phyloP scores from a whole-genome alignment of 37 sponge, comb jelly and placozoan genomes.

The Amphimedon queenslandica region DNA sequence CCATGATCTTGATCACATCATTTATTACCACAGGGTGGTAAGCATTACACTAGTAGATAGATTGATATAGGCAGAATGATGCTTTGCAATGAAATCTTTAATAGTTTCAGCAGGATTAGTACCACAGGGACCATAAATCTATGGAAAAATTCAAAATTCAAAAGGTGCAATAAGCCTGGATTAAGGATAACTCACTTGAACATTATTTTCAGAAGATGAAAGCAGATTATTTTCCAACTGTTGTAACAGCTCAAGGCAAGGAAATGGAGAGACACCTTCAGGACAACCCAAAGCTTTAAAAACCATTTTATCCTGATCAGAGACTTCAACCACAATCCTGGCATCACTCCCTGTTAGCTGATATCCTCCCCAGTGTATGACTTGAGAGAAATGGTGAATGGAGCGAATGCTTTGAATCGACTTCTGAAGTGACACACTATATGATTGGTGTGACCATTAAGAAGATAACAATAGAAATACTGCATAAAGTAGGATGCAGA shows the following conservation, averaged over 20 bases:
- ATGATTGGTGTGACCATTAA: constrained; percentile 39
- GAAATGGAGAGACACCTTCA: constrained; percentile 13
- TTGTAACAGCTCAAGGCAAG: constrained; percentile 19
- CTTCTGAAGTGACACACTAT: constrained; percentile 64
- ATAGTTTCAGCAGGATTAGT: constrained; percentile 26
- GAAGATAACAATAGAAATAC: constrained; percentile 67
- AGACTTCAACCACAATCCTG: neutral
- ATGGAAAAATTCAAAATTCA: constrained; percentile 1
- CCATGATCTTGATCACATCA: too few relatives aligned
- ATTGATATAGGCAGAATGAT: constrained; percentile 22
- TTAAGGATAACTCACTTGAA: neutral
- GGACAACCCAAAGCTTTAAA: neutral
- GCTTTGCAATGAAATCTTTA: constrained; percentile 33
- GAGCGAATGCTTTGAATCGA: constrained; percentile 59
- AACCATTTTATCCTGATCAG: constrained; percentile 9
- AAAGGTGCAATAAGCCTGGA: neutral
- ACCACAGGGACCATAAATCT: constrained; percentile 24
- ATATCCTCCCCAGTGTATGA: constrained; percentile 71
- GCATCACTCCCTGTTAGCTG: constrained; percentile 63
- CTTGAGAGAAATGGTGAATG: constrained; percentile 50
- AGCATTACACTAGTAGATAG: too few relatives aligned
- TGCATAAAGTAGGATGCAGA: constrained; percentile 67
- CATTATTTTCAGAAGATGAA: too few relatives aligned
- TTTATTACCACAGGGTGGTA: too few relatives aligned
- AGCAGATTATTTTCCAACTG: constrained; percentile 11